A percentile compares a stretch with the other conserved stretches of the same genome.
Evolutionary conservation across 2,113 vertebrate genomes (phyloP).

Genomic region (Enhydra lutris): DNA sequence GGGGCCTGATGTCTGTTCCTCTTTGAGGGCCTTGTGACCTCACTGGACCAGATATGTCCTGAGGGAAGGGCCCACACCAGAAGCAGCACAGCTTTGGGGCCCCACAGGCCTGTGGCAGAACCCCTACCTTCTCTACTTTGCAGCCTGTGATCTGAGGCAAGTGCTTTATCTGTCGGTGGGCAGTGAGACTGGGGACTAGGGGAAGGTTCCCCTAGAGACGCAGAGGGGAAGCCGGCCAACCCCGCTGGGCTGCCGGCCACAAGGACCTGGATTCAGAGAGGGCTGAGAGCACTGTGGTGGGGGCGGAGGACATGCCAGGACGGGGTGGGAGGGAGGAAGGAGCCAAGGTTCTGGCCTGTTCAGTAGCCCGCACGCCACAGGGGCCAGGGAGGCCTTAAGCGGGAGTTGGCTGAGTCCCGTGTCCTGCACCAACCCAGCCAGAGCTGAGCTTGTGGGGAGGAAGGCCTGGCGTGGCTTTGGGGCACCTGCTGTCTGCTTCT

Average conservation of each 20-base stretch:
- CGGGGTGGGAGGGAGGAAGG: not conserved
- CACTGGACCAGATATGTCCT: not conserved
- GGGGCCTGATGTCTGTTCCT: not conserved
- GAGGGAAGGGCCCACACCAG: not conserved
- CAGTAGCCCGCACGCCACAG: too few species aligned
- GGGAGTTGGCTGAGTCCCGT: rapidly evolving
- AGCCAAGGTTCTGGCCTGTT: not conserved
- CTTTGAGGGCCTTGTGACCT: not conserved
- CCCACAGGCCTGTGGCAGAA: not conserved
- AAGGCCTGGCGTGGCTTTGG: rapidly evolving
- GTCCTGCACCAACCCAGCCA: not conserved
- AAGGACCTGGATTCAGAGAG: not conserved
- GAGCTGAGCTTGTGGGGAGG: not conserved
- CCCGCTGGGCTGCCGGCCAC: not conserved
- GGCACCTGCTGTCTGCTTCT: not conserved
- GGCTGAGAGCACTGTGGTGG: not conserved
- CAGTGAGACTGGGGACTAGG: not conserved
- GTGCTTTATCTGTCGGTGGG: not conserved
- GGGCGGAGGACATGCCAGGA: not conserved
- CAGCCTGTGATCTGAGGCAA: not conserved
- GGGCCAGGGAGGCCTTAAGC: not conserved
- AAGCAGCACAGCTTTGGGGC: not conserved
- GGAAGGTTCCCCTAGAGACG: not conserved
- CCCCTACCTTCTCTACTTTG: not conserved
- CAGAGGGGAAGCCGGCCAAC: not conserved